Evolutionary conservation across 2,113 vertebrate species (phyloP).

Genomic region (Bos javanicus): DNA sequence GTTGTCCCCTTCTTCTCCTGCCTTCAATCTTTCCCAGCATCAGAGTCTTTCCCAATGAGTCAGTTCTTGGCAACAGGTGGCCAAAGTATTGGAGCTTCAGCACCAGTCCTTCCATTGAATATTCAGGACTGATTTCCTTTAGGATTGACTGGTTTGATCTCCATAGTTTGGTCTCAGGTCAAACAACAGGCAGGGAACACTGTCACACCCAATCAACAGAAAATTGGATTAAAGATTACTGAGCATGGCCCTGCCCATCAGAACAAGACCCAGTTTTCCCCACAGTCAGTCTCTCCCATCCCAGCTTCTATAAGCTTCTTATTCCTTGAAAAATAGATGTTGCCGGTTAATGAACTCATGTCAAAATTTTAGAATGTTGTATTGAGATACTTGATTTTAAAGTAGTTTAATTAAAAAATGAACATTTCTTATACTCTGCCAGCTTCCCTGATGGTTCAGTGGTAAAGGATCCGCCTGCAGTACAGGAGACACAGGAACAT

Average conservation of each 20-base stretch:
- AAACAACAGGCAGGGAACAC: background rate
- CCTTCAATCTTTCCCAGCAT: background rate
- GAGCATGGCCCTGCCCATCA: background rate
- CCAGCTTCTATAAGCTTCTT: background rate
- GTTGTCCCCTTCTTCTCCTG: background rate
- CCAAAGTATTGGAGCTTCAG: background rate
- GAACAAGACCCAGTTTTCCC: background rate
- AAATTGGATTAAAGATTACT: background rate
- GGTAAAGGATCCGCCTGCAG: background rate
- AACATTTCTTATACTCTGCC: background rate
- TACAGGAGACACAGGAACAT: background rate
- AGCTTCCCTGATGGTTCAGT: background rate
- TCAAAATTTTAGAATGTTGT: too few species aligned
- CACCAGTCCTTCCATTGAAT: background rate
- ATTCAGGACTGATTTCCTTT: background rate
- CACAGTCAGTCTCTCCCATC: background rate
- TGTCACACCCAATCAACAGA: accelerated
- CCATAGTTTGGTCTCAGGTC: background rate
- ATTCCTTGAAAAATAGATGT: background rate
- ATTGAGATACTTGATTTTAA: background rate
- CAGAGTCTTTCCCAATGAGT: background rate
- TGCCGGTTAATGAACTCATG: background rate
- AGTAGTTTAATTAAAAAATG: background rate
- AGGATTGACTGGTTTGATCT: background rate
- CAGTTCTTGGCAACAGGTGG: background rate